Conservation (phyloP, 2,113 vertebrate genomes). For the Meleagris gallopavo region DNA sequence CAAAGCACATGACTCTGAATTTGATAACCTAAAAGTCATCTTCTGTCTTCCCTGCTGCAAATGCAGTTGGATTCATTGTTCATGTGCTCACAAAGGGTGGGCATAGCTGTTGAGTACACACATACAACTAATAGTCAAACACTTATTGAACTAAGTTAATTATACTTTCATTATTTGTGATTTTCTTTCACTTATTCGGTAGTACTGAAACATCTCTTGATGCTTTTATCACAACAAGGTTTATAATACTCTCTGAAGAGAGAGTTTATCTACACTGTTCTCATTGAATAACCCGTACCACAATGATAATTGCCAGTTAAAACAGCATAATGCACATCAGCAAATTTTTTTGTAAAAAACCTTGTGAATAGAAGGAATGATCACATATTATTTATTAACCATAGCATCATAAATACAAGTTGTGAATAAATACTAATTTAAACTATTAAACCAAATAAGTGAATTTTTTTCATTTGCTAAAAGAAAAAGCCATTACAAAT, state of each 20-base stretch:
- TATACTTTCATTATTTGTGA: background rate
- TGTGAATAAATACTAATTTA: slow-evolving; percentile 24
- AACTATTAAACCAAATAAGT: background rate
- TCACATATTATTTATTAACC: slow-evolving; percentile 10
- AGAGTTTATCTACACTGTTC: background rate
- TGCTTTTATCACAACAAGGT: background rate
- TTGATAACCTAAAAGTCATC: background rate
- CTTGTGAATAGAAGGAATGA: background rate
- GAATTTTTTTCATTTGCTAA: background rate
- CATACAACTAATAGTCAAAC: rapidly evolving
- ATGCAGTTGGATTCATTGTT: background rate
- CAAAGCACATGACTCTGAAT: background rate
- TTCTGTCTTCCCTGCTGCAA: background rate
- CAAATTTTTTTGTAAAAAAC: background rate
- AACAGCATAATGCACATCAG: background rate
- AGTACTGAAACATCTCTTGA: background rate
- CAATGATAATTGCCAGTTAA: background rate
- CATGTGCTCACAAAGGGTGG: background rate
- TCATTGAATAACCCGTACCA: background rate
- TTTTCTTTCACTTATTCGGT: background rate
- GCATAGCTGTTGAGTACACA: background rate
- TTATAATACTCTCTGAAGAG: background rate
- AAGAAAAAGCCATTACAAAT: background rate
- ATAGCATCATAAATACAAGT: background rate
- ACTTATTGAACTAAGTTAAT: background rate